phyloP scores from a whole-genome alignment of 2,113 vertebrate species.

The Corynorhinus townsendii region DNA sequence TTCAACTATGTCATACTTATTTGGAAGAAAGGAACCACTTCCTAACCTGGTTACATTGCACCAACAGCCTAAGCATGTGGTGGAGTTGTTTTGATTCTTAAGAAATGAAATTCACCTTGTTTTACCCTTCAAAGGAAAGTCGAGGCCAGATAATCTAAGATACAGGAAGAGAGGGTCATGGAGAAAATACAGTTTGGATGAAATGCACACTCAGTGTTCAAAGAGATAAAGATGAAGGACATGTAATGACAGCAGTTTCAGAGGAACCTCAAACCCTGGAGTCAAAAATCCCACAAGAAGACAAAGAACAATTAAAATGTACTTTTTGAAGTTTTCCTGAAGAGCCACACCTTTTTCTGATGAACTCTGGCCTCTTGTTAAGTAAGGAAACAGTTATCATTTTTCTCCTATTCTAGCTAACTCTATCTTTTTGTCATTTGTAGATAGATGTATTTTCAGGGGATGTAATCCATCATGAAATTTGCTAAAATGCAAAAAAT shows the following conservation, averaged over 20 bases:
- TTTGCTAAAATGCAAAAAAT: conserved; percentile 72
- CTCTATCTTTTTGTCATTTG: neutral
- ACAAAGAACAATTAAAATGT: neutral
- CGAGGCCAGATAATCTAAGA: conserved; percentile 49
- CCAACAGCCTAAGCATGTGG: neutral
- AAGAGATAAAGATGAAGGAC: conserved; percentile 55
- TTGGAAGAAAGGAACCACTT: conserved; percentile 36
- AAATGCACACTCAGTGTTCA: conserved; percentile 22
- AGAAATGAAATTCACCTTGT: conserved; percentile 37
- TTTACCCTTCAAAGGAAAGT: conserved; percentile 56
- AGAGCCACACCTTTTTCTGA: neutral
- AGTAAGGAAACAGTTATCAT: neutral
- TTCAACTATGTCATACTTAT: neutral
- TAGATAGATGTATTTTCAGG: neutral
- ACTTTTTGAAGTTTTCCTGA: neutral
- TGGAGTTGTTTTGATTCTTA: conserved; percentile 41
- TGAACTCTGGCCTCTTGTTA: neutral
- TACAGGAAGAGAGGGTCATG: neutral
- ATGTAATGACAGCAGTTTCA: neutral
- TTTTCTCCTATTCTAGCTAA: neutral
- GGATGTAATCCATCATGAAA: neutral
- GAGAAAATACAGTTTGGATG: conserved; percentile 5
- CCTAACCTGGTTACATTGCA: neutral
- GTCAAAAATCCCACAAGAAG: neutral
- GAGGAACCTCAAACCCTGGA: neutral